Conservation (phyloP, 2,113 vertebrate genomes). For the Nothoprocta perdicaria region DNA sequence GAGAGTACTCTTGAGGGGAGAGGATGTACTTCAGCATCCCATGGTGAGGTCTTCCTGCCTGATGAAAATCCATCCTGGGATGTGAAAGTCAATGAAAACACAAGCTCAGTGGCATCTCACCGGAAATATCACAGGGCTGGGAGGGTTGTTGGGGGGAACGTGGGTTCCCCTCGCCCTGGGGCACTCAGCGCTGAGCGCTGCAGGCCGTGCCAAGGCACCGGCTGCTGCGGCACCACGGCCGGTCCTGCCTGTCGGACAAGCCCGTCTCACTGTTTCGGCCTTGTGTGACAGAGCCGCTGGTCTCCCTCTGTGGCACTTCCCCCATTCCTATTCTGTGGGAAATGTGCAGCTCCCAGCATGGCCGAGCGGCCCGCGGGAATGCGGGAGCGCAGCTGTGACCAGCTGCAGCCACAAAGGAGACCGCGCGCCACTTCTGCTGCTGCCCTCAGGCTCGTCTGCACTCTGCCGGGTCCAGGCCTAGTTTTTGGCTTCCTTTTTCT, state of each 20-base stretch:
- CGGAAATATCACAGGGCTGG: not conserved
- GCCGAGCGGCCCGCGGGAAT: not conserved
- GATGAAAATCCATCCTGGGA: not conserved
- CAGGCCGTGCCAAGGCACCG: accelerated
- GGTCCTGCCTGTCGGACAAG: not conserved
- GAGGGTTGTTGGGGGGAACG: not conserved
- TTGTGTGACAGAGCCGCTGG: not conserved
- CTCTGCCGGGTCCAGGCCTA: slow-evolving; percentile 10
- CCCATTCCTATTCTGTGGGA: not conserved
- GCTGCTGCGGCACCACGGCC: not conserved
- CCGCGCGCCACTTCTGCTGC: not conserved
- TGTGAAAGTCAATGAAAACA: slow-evolving; percentile 8
- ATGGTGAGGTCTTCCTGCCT: not conserved
- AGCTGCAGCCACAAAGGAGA: slow-evolving; percentile 35
- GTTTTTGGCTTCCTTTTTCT: slow-evolving; percentile 36
- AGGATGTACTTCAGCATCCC: not conserved
- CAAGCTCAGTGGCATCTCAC: not conserved
- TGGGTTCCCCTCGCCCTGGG: not conserved
- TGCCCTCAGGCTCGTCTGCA: not conserved
- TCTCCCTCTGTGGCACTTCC: not conserved
- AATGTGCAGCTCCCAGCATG: not conserved
- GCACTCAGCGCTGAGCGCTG: not conserved
- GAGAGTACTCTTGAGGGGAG: slow-evolving; percentile 25
- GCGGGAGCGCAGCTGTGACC: not conserved
- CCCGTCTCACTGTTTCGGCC: accelerated